Conservation (phyloP, 1,140 invertebrate species). For the Anastrepha obliqua region DNA sequence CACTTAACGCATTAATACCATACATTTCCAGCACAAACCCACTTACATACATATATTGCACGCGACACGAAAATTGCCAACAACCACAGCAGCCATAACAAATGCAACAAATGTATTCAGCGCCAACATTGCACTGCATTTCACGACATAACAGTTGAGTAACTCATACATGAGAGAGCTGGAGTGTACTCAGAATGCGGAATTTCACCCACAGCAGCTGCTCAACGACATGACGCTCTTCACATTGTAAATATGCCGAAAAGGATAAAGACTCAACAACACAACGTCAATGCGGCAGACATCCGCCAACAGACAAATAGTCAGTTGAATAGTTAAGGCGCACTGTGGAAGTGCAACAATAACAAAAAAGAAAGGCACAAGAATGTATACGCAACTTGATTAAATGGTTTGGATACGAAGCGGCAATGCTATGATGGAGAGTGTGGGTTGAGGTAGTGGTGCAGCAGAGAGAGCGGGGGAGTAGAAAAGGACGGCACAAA, state of each 20-base stretch:
- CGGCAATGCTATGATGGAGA: not conserved
- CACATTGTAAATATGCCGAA: constrained; percentile 34
- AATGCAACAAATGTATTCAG: not conserved
- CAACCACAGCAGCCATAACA: not conserved
- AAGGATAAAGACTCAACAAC: constrained; percentile 8
- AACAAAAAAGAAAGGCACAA: not conserved
- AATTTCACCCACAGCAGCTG: not conserved
- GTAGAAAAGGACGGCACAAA: not conserved
- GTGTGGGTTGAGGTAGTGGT: not conserved
- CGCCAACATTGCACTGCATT: not conserved
- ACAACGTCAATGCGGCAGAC: not conserved
- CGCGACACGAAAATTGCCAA: not conserved
- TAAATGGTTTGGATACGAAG: constrained; percentile 18
- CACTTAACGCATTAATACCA: not conserved
- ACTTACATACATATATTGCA: too few species aligned
- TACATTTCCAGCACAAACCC: not conserved
- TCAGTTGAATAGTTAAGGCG: constrained; percentile 13
- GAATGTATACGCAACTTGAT: constrained; percentile 43
- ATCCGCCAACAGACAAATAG: not conserved
- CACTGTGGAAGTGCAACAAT: not conserved
- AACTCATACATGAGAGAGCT: not conserved
- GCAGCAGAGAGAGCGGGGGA: not conserved
- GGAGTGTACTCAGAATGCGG: not conserved
- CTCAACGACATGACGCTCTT: not conserved
- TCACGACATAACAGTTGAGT: not conserved